Evolutionary conservation across 2,113 vertebrate genomes (phyloP), one percentile per base, ranked within the genome.

Genomic region (Madoqua kirkii): DNA sequence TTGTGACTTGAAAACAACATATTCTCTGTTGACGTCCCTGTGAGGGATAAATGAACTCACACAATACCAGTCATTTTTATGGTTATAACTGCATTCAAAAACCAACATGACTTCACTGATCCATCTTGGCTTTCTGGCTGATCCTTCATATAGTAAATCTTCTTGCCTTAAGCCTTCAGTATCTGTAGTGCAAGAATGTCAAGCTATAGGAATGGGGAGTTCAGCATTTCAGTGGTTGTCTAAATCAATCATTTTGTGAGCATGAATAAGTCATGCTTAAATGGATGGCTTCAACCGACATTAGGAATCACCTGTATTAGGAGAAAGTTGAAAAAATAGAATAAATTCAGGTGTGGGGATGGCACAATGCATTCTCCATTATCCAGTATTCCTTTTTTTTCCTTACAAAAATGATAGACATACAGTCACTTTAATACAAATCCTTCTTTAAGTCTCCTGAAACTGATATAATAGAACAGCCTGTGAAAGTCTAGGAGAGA

Each of bases 381-480:
- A 89, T 48, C 62, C 13, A 45, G 84, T 83, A 83, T 94, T 78
- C 43, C 86, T 98, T 97, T 95, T 97, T 12, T 9, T 45, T 48
- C 62, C 74, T 89, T 55, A 96, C 43, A 74, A 57, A 97, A 91
- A 93, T 98, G 96, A 98, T 95, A 36, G 90, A 98, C 97, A 89
- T 27, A n/a, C n/a, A 95, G 90, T 92, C 15, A 48, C 92, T 96
- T 96, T 88, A 94, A 98, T 96, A 78, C n/a, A 96, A 98, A 97
- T 94, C 62, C 91, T 95, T 10, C 96, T 40, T 97, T 96, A 97
- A 60, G 64, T 98, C 95, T 98, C 97, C 95, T 97, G 81, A 95
- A 95, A 96, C 89, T 94, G 94, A 98, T 98, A 98, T 98, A 97
- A 97, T 84, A 96, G 87, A 98, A 87, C 19, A 95, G 29, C 85